A percentile compares a stretch with the other conserved stretches of the same genome.
phyloP scores from a whole-genome alignment of 1,140 invertebrate genomes.

The Campoletis sonorensis region DNA sequence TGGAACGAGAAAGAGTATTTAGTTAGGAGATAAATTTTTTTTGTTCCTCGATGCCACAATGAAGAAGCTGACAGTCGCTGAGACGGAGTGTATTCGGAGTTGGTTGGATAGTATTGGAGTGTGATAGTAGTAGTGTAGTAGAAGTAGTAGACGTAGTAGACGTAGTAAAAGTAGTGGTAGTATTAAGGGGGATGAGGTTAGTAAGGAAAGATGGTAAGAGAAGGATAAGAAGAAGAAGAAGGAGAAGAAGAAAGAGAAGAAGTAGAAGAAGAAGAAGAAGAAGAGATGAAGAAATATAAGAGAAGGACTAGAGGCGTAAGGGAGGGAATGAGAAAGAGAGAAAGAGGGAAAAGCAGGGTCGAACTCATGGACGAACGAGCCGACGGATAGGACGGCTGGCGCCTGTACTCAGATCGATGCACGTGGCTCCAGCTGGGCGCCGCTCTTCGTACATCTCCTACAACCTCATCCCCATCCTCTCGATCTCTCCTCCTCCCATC shows the following conservation, averaged over 20 bases:
- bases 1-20: neutral
- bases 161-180: too few species aligned
- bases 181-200: too few species aligned
- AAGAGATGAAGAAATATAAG: constrained; percentile 6
- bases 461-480: constrained; percentile 63
- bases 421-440: constrained; percentile 77
- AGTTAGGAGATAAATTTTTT: neutral
- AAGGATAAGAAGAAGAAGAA: neutral
- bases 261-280: neutral
- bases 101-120: constrained; percentile 23
- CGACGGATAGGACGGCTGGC: constrained; percentile 76
- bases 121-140: neutral
- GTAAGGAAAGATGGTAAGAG: too few species aligned
- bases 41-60: neutral
- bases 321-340: constrained; percentile 5
- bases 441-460: constrained; percentile 75
- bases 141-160: neutral
- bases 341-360: constrained; percentile 70
- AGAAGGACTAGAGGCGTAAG: neutral
- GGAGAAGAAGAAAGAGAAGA: neutral
- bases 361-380: constrained; percentile 77
- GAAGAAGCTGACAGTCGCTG: neutral
- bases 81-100: constrained; percentile 52
- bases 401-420: constrained; percentile 77
- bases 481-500: constrained; percentile 47